These are phyloP conservation scores for Cylas formicarius DNA, from an alignment of 1,140 invertebrate species.

Conservation along the genomic window DNA sequence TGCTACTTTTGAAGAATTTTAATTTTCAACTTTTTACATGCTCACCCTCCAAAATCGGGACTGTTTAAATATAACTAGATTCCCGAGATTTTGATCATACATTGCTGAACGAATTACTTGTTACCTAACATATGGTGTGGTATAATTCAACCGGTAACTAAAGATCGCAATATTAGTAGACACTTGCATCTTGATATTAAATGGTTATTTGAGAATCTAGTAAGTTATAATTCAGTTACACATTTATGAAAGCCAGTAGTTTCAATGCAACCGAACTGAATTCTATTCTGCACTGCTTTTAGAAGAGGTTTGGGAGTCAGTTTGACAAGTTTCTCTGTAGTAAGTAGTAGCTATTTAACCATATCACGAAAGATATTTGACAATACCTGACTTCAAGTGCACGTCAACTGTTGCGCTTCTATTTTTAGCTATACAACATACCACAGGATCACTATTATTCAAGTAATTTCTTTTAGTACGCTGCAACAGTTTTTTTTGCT, in stretches of 20 bases:
- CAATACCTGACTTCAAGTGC: no score
- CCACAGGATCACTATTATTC: no score
- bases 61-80: no score
- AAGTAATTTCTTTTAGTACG: no score
- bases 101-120: constrained; percentile 35
- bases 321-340: no score
- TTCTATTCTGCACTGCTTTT: neutral
- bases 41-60: constrained; percentile 29
- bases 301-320: no score
- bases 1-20: no score
- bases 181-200: neutral
- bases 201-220: constrained; percentile 10
- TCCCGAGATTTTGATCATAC: constrained; percentile 42
- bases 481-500: no score
- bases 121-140: constrained; percentile 11
- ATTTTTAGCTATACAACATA: no score
- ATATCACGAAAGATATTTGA: no score
- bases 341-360: no score
- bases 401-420: no score
- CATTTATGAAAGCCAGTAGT: neutral
- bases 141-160: constrained; percentile 21
- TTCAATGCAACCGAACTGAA: neutral
- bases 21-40: constrained; percentile 39
- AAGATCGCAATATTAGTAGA: constrained; percentile 16
- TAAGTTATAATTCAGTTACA: neutral